Base-by-base conservation (phyloP, 23 tunicate genomes). In the Halocynthia aurantium region DNA sequence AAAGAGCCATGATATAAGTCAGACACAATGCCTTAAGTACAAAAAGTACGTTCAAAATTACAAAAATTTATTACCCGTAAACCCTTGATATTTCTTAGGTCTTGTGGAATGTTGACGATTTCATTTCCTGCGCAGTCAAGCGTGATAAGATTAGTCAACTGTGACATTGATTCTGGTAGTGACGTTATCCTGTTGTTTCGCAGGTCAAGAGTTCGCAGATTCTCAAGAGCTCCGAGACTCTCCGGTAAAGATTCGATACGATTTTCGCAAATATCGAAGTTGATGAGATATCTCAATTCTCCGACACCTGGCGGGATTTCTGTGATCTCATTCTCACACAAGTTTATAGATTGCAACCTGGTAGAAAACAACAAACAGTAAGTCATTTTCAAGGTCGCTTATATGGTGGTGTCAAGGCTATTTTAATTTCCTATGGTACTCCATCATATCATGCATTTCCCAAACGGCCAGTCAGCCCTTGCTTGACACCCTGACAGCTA, bases 91-190 rank as follows among this genome's bases (percentile, higher is more conserved):
- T 68, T 72, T 74, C 80, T 62, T 18, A 89, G 52, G 53, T 80
- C 71, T 57, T 67, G 72, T 5, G 96, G 96, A 6, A 89, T 50
- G 55, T 22, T 58, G 70, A 76, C 80, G 10, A 89, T 89, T 61
- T 69, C 53, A 61, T 89, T 89, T 58, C 77, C 88, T 6, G 96
- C 83, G 81, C 96, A 89, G 67, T 89, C 96, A 15, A 89, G 70
- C 20, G 96, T 80, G 17, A 84, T 60, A 18, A 89, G 85, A 7
- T 89, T 62, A 11, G 67, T 63, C 19, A 89, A 64, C 18, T 75
- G 52, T 10, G 81, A 57, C 78, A 92, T 60, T 22, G 77, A 57
- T 52, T 86, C 88, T 6, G 98, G 98, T 49, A 92, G 51, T 10
- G 70, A 53, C 52, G 72, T 61, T n/a, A 92, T 49, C 51, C 69